These are phyloP conservation scores for Eupeodes luniger DNA, from an alignment of 2,888 invertebrate genomes.

Conservation along the genomic window DNA sequence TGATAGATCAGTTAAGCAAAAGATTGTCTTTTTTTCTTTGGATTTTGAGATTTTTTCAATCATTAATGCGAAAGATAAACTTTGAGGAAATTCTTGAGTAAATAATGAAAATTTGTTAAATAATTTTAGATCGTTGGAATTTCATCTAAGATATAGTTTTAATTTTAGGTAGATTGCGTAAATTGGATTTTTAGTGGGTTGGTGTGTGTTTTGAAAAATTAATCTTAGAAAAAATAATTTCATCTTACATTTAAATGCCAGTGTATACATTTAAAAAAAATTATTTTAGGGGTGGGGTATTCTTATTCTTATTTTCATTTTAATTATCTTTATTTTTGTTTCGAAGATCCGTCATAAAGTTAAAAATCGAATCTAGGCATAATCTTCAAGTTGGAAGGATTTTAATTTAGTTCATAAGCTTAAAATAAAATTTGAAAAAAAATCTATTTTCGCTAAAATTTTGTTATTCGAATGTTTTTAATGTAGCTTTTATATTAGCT, in stretches of 20 bases:
- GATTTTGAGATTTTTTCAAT: not conserved
- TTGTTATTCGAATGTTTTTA: too few species aligned
- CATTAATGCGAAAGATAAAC: slow-evolving; percentile 22
- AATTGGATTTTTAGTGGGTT: not conserved
- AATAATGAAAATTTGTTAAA: slow-evolving; percentile 1
- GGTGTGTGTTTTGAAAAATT: not conserved
- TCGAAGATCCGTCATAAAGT: too few species aligned
- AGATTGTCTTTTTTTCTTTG: slow-evolving; percentile 6
- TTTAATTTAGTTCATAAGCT: too few species aligned
- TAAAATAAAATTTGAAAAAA: too few species aligned
- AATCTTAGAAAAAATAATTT: not conserved
- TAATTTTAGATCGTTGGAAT: not conserved
- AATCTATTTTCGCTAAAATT: too few species aligned
- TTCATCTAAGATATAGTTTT: not conserved
- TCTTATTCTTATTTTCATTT: too few species aligned
- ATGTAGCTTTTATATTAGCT: too few species aligned
- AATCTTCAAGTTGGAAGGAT: too few species aligned
- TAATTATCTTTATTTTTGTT: too few species aligned
- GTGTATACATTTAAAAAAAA: not conserved
- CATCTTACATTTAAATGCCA: not conserved
- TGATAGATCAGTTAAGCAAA: not conserved
- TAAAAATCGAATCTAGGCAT: too few species aligned
- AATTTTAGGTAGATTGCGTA: slow-evolving; percentile 13
- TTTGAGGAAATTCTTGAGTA: not conserved
- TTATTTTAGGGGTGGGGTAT: too few species aligned